Percentiles rank a stretch among this genome's conserved stretches.
phyloP scores from a whole-genome alignment of 1,140 invertebrate species.

The Druon quercuslanigerum region DNA sequence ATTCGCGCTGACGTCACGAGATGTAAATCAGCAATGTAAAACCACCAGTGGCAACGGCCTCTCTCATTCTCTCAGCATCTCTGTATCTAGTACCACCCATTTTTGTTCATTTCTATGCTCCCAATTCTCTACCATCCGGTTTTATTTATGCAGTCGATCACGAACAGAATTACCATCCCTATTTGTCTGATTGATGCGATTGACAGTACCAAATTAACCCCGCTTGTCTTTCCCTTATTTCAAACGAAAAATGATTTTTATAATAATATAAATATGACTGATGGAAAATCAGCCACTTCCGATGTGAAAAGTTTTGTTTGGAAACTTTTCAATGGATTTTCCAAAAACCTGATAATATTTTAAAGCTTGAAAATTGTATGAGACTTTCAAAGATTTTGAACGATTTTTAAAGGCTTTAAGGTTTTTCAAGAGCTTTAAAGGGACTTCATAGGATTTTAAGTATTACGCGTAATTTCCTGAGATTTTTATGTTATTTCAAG shows the following conservation, averaged over 20 bases:
- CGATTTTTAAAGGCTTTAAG: too few relatives aligned
- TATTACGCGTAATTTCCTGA: too few relatives aligned
- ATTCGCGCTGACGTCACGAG: conserved; percentile 34
- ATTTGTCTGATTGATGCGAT: background rate
- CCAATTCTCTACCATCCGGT: background rate
- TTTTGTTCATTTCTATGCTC: conserved; percentile 2
- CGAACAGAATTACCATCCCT: background rate
- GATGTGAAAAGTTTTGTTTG: too few relatives aligned
- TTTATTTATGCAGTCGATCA: conserved; percentile 17
- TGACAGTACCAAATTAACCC: background rate
- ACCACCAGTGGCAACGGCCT: conserved; percentile 18
- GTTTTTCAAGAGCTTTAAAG: too few relatives aligned
- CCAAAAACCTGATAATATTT: too few relatives aligned
- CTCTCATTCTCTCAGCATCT: background rate
- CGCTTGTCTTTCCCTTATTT: background rate
- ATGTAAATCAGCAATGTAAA: conserved; percentile 43
- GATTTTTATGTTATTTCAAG: too few relatives aligned
- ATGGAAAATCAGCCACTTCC: too few relatives aligned
- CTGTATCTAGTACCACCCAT: conserved; percentile 8
- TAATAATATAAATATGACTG: too few relatives aligned
- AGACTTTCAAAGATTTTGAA: too few relatives aligned
- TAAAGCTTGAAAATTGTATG: too few relatives aligned
- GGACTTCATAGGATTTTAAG: too few relatives aligned
- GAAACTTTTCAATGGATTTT: too few relatives aligned
- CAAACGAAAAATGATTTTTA: background rate